Conservation (phyloP, 2,113 vertebrate genomes). For the Platysteira castanea region DNA sequence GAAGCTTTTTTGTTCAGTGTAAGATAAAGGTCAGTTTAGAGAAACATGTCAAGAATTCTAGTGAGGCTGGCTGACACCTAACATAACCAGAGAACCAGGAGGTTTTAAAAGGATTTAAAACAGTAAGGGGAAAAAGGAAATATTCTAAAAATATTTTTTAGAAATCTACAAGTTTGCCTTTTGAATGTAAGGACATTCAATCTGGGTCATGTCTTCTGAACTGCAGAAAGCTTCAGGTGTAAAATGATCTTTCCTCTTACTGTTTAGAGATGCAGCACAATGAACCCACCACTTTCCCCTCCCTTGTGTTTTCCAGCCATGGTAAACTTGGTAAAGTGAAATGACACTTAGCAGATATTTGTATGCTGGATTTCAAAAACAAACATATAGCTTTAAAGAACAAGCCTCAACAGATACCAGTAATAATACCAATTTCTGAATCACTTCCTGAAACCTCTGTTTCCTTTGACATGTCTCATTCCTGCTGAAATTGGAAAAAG, state of each 20-base stretch:
- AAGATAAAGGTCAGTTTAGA: slow-evolving; percentile 23
- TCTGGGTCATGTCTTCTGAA: not conserved
- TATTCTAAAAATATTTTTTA: not conserved
- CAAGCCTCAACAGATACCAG: slow-evolving; percentile 11
- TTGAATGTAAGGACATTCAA: not conserved
- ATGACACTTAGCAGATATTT: not conserved
- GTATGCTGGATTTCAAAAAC: not conserved
- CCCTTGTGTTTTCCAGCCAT: not conserved
- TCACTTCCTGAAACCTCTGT: not conserved
- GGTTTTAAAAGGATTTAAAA: not conserved
- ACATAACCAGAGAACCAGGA: not conserved
- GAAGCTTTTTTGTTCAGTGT: not conserved
- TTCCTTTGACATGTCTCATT: not conserved
- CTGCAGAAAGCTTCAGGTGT: not conserved
- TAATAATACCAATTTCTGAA: not conserved
- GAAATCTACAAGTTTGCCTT: not conserved
- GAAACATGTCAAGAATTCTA: slow-evolving; percentile 8
- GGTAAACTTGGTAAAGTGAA: not conserved
- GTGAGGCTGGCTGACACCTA: not conserved
- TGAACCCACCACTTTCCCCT: not conserved
- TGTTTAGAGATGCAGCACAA: not conserved
- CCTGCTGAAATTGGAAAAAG: not conserved
- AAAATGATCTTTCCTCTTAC: not conserved
- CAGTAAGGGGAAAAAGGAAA: not conserved
- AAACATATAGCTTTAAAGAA: not conserved